These are phyloP conservation scores for Tillus elongatus DNA, from an alignment of 2,888 invertebrate genomes.

Conservation along the genomic window DNA sequence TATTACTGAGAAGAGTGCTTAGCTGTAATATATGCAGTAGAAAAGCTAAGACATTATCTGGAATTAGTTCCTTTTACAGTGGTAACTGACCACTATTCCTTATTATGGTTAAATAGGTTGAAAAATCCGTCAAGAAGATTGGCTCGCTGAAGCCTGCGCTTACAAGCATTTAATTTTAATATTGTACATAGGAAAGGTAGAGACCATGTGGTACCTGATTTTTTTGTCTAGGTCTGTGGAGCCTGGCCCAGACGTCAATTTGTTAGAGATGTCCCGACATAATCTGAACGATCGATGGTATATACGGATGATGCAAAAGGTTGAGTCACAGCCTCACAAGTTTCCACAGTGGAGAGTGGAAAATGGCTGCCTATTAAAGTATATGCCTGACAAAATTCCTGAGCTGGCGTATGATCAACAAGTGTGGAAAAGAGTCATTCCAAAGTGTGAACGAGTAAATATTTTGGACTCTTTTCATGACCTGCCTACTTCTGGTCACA, in stretches of 20 bases:
- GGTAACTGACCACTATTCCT: constrained; percentile 19
- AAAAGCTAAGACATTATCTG: constrained; percentile 16
- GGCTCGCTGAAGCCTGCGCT: constrained; percentile 19
- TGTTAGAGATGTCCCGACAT: too few relatives aligned
- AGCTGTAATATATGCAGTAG: constrained; percentile 10
- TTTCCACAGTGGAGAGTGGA: constrained; percentile 7
- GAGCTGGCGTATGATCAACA: background rate
- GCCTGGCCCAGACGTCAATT: too few relatives aligned
- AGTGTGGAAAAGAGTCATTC: constrained; percentile 12
- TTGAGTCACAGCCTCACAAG: constrained; percentile 8
- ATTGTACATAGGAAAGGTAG: constrained; percentile 17
- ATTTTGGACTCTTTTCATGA: constrained; percentile 8
- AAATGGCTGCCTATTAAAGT: constrained; percentile 9
- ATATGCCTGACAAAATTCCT: constrained; percentile 1
- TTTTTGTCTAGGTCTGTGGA: constrained; percentile 8
- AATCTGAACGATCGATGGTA: constrained; percentile 16
- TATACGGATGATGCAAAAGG: constrained; percentile 5
- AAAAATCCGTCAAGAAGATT: constrained; percentile 19
- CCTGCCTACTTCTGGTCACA: constrained; percentile 3
- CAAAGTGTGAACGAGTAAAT: constrained; percentile 5
- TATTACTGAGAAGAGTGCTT: constrained; percentile 10
- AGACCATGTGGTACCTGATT: constrained; percentile 15
- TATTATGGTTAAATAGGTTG: constrained; percentile 8
- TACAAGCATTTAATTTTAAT: constrained; percentile 21
- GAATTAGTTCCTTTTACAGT: constrained; percentile 18